Conservation (phyloP, 2,888 invertebrate species). For the Leptinotarsa juncta region DNA sequence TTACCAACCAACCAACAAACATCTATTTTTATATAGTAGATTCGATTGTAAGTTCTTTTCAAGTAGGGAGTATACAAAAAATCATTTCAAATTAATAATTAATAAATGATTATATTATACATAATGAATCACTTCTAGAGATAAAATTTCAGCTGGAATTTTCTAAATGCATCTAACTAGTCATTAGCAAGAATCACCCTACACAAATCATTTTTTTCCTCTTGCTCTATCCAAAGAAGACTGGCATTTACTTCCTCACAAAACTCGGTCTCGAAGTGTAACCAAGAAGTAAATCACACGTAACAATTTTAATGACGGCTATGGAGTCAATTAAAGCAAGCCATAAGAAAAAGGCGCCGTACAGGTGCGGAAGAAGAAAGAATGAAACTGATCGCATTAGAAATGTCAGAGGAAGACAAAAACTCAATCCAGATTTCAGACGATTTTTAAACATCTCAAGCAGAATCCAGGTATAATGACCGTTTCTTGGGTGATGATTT, state of each 20-base stretch:
- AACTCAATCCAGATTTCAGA: conserved; percentile 61
- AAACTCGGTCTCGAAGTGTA: conserved; percentile 44
- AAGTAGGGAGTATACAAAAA: too few species aligned
- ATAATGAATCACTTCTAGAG: too few species aligned
- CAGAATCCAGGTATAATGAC: conserved; percentile 57
- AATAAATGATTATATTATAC: too few species aligned
- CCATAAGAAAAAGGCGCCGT: conserved; percentile 58
- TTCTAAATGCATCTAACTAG: too few species aligned
- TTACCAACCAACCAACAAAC: too few species aligned
- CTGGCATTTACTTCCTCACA: conserved; percentile 37
- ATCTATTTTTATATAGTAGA: too few species aligned
- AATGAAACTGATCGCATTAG: conserved; percentile 37
- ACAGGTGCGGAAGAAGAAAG: conserved; percentile 46
- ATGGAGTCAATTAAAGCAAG: conserved; percentile 58
- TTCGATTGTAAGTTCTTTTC: too few species aligned
- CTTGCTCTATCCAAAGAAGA: conserved; percentile 31
- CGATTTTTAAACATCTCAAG: conserved; percentile 60
- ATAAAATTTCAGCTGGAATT: too few species aligned
- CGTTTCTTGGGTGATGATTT: conserved; percentile 60
- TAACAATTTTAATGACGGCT: conserved; percentile 55
- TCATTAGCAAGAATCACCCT: background rate
- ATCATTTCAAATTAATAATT: too few species aligned
- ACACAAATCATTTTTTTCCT: conserved; percentile 16
- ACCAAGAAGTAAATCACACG: conserved; percentile 52
- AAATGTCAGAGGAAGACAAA: conserved; percentile 49